These are phyloP conservation scores for Vollenhovia emeryi DNA, from an alignment of 1,140 invertebrate genomes.

Conservation along the genomic window DNA sequence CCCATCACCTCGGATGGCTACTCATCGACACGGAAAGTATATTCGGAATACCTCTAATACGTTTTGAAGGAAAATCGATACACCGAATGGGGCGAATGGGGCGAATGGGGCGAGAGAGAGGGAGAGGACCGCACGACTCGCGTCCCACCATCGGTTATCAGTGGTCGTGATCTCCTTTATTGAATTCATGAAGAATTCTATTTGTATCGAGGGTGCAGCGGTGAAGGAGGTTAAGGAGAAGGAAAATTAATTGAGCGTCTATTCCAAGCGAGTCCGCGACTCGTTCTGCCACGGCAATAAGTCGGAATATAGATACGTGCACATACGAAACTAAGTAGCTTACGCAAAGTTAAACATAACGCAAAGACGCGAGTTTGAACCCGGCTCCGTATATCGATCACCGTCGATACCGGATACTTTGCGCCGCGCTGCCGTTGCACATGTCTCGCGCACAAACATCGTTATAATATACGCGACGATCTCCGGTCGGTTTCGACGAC, in stretches of 20 bases:
- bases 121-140: neutral
- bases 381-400: neutral
- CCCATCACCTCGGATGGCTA: conserved; percentile 77
- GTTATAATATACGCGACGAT: conserved; percentile 1
- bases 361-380: neutral
- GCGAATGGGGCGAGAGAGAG: neutral
- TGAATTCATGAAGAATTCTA: conserved; percentile 53
- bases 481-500: neutral
- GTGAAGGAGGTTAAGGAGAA: conserved; percentile 13
- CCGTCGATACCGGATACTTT: conserved; percentile 21
- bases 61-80: conserved; percentile 74
- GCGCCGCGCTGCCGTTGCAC: neutral
- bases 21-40: conserved; percentile 77
- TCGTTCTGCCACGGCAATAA: conserved; percentile 17
- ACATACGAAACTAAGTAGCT: neutral
- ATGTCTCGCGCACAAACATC: conserved; percentile 8
- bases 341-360: neutral
- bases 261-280: conserved; percentile 12
- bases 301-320: neutral
- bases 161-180: conserved; percentile 58
- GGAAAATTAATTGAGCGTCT: conserved; percentile 52
- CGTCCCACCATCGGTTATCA: neutral
- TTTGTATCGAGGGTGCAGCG: conserved; percentile 17
- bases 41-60: conserved; percentile 76
- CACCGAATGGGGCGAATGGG: conserved; percentile 50